Base-by-base conservation (phyloP, 1,140 invertebrate species). In the Elysia chlorotica region DNA sequence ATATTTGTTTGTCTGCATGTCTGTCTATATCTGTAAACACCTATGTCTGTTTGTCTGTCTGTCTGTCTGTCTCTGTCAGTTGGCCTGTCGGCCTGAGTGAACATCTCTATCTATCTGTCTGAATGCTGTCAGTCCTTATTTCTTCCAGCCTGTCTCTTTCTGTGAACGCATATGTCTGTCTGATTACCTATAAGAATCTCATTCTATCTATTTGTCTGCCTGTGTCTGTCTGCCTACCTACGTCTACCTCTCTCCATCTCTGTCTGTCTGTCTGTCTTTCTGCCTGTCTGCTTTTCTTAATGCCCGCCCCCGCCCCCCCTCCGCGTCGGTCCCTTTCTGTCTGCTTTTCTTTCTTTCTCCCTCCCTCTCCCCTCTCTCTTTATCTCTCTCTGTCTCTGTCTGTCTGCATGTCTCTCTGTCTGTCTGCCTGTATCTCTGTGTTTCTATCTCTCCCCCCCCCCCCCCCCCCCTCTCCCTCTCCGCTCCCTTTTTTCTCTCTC, bases 391-490 rank as follows among this genome's bases (percentile, higher is more conserved):
- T 48, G 69, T 73, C 68, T 73, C 69, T 54, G 69, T 71, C 66
- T 71, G 67, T 70, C 71, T 73, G 67, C 61, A n/a, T 48, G 69
- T 33, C 69, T 73, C 68, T 73, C 69, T 54, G 69, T 71, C 66
- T 71, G 67, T 70, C 71, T 73, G 67, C 61, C 71, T 70, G 67
- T 73, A 66, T 73, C 65, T 70, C 71, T 72, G 67, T 73, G 67
- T 70, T 65, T 73, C 71, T 73, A 66, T 1, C 67, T 73, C 71
- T 73, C 71, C 48, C 71, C 1, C 65, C 48, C 65, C 1, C 66
- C 48, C 65, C 1, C 65, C 48, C 71, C 1, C 67, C 71, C 71
- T 73, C 71, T 70, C 71, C 71, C 71, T 73, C 67, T 70, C 67
- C 41, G 25, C 41, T 65, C 48, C 30, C 71, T 1, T 73, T 21